Conservation (phyloP, 2,113 vertebrate genomes). For the Chauna torquata region DNA sequence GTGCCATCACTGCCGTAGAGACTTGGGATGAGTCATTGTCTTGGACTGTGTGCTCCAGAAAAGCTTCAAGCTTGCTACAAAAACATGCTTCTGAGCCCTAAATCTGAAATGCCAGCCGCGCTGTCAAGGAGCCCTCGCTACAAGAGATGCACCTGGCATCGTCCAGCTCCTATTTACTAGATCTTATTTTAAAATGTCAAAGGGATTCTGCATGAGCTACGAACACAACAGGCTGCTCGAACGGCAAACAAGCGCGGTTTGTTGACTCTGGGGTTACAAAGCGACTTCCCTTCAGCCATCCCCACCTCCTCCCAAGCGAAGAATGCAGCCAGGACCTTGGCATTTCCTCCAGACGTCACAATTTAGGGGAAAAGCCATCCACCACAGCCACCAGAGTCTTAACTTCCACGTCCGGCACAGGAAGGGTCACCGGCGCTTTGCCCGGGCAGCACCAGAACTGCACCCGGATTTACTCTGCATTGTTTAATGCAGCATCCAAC, state of each 20-base stretch:
- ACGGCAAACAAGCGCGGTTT: rapidly evolving
- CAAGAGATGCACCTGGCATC: not conserved
- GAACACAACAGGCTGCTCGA: not conserved
- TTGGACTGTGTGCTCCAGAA: not conserved
- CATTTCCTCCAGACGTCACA: not conserved
- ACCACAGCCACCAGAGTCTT: not conserved
- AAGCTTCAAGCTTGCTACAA: not conserved
- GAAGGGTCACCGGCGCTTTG: not conserved
- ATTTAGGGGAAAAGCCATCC: not conserved
- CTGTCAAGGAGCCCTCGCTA: not conserved
- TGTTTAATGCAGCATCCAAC: not conserved
- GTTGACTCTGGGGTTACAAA: not conserved
- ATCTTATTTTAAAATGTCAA: constrained; percentile 36
- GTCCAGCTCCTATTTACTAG: not conserved
- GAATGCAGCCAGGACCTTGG: rapidly evolving
- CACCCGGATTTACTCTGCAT: not conserved
- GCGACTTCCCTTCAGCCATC: rapidly evolving
- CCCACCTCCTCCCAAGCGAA: not conserved
- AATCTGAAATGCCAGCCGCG: constrained; percentile 1
- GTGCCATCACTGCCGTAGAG: not conserved
- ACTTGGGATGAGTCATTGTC: constrained; percentile 31
- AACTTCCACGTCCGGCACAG: not conserved
- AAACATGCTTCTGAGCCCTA: not conserved
- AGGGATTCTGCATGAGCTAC: not conserved
- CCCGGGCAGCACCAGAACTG: not conserved